These are phyloP conservation scores for Cygnus olor DNA, from an alignment of 2,797 vertebrate genomes.

Conservation along the genomic window DNA sequence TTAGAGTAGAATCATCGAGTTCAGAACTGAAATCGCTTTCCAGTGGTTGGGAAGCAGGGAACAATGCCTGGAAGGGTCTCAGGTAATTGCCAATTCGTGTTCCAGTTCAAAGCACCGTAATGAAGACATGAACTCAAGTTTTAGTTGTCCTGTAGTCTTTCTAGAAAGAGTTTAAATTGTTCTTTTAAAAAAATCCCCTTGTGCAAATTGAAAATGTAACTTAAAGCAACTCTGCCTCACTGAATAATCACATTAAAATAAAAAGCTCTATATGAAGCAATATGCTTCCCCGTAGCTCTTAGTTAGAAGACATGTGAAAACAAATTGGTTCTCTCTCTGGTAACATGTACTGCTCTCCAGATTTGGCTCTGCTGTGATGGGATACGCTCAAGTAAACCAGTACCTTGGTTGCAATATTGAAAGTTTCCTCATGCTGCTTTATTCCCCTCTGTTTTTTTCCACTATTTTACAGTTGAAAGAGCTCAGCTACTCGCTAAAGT, in stretches of 20 bases:
- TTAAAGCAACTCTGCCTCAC: neutral
- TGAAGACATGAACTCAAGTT: neutral
- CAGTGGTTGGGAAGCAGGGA: neutral
- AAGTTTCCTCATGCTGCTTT: neutral
- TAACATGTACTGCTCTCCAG: neutral
- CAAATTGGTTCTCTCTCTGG: neutral
- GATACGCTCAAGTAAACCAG: neutral
- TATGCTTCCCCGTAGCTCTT: neutral
- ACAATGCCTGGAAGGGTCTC: neutral
- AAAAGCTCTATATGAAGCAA: fast-evolving
- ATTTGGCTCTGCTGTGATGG: neutral
- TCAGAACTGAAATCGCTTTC: neutral
- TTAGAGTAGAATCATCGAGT: neutral
- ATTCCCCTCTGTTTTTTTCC: neutral
- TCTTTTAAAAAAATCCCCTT: neutral
- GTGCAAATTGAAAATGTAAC: fast-evolving
- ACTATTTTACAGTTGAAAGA: neutral
- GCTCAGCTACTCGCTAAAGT: neutral
- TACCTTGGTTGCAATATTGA: neutral
- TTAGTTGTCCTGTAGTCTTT: neutral
- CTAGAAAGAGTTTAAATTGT: neutral
- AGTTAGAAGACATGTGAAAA: neutral
- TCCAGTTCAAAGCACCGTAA: neutral
- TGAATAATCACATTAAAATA: neutral
- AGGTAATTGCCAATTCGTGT: neutral